These are phyloP conservation scores for Hemiprocne comata DNA, from an alignment of 2,113 vertebrate genomes.

Conservation along the genomic window DNA sequence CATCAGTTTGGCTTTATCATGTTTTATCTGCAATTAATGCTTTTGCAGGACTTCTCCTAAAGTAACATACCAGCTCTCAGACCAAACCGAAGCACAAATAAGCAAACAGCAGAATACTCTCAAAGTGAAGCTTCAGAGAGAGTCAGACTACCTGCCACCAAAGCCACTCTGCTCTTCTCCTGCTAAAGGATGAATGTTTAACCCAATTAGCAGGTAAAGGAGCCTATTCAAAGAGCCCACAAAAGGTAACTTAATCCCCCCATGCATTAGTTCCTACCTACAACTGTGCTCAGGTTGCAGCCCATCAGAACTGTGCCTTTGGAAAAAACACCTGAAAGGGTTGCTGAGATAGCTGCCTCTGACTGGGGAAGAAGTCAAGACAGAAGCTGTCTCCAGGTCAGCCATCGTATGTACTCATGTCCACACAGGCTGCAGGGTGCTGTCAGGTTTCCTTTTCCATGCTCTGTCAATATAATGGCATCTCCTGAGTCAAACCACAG, in stretches of 20 bases:
- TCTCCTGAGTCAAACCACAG: not conserved
- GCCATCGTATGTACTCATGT: rapidly evolving
- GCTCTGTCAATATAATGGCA: not conserved
- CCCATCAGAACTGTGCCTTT: not conserved
- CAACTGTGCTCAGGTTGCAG: not conserved
- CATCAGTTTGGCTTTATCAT: not conserved
- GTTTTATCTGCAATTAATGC: not conserved
- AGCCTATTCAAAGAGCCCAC: not conserved
- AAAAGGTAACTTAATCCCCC: not conserved
- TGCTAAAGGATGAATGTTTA: not conserved
- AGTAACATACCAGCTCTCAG: not conserved
- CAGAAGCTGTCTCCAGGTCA: too few relatives aligned
- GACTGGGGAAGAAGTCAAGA: not conserved
- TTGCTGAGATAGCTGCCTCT: not conserved
- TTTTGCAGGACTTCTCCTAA: not conserved
- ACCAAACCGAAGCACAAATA: not conserved
- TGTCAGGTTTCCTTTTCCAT: too few relatives aligned
- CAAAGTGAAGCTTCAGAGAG: not conserved
- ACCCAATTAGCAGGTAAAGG: not conserved
- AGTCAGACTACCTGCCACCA: not conserved
- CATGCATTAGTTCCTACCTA: not conserved
- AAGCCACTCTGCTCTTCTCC: not conserved
- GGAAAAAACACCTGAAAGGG: not conserved
- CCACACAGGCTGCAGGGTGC: rapidly evolving
- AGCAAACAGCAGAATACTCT: not conserved